A percentile compares a stretch with the other conserved stretches of the same genome.
phyloP scores from a whole-genome alignment of 2,113 vertebrate species.

The Cyphomyrus discorhynchus region DNA sequence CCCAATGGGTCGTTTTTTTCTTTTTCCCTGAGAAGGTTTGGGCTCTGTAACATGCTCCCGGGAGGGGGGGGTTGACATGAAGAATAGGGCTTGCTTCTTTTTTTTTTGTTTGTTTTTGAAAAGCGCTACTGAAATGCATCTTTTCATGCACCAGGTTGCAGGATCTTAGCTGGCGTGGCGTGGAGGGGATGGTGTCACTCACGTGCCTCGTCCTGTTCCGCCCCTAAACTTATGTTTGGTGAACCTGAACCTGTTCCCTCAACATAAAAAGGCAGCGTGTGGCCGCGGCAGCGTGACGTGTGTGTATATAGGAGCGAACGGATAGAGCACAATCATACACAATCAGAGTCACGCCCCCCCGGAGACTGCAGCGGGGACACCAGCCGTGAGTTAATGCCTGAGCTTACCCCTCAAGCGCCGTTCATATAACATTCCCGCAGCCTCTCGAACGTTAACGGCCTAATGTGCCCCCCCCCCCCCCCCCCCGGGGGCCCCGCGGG shows the following conservation, averaged over 20 bases:
- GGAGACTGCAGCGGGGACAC: neutral
- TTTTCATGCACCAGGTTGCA: neutral
- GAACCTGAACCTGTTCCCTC: neutral
- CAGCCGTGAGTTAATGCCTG: neutral
- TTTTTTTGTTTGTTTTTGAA: neutral
- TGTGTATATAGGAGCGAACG: neutral
- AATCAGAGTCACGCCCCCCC: neutral
- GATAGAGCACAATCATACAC: neutral
- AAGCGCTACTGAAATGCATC: neutral
- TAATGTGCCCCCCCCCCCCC: neutral
- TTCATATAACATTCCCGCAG: neutral
- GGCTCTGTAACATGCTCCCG: neutral
- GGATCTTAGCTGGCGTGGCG: neutral
- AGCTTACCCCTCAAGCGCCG: neutral
- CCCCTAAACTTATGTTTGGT: neutral
- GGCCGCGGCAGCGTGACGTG: neutral
- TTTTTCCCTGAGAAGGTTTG: neutral
- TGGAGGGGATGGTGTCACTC: neutral
- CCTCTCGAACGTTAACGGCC: neutral
- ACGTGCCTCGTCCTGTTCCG: neutral
- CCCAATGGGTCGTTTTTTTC: neutral
- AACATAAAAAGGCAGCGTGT: neutral
- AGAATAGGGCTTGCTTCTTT: neutral
- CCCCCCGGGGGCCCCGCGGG: neutral
- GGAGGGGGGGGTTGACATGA: neutral